Conservation (phyloP, 2,888 invertebrate genomes). For the Pyralis farinalis region DNA sequence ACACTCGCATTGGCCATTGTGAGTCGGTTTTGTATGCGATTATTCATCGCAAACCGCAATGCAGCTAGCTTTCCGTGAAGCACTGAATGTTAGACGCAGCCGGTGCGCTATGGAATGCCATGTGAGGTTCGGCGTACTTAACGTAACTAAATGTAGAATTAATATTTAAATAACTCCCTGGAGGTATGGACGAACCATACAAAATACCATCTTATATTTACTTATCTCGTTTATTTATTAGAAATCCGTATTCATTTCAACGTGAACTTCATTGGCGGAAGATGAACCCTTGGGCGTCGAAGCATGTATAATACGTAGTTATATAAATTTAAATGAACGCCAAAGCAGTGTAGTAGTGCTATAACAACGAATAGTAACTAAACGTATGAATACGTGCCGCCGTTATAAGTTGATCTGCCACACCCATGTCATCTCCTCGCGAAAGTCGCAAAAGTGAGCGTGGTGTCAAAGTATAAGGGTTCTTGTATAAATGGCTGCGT, state of each 20-base stretch:
- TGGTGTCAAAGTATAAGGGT: conserved; percentile 33
- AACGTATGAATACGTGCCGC: conserved; percentile 37
- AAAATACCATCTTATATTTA: not conserved
- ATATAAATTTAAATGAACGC: conserved; percentile 52
- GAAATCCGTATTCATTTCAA: conserved; percentile 29
- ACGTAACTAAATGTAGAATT: conserved; percentile 2
- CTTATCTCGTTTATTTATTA: conserved; percentile 11
- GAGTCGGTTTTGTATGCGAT: conserved; percentile 73
- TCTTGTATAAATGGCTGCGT: conserved; percentile 49
- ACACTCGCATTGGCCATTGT: conserved; percentile 80
- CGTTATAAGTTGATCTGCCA: conserved; percentile 36
- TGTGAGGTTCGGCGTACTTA: conserved; percentile 48
- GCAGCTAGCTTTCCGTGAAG: conserved; percentile 65
- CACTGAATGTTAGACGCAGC: conserved; percentile 55
- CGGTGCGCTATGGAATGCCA: conserved; percentile 46
- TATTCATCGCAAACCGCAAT: conserved; percentile 71
- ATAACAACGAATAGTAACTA: conserved; percentile 49
- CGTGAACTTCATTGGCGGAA: conserved; percentile 42
- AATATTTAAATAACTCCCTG: conserved; percentile 18
- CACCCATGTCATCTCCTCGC: conserved; percentile 27
- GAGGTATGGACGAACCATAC: no score
- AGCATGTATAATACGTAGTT: conserved; percentile 29
- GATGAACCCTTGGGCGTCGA: conserved; percentile 38
- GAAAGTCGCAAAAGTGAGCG: conserved; percentile 15
- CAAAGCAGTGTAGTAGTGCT: conserved; percentile 43